A percentile compares a stretch with the other conserved stretches of the same genome.
Conservation (phyloP, 2,797 vertebrate species). For the Sebastes cheni region DNA sequence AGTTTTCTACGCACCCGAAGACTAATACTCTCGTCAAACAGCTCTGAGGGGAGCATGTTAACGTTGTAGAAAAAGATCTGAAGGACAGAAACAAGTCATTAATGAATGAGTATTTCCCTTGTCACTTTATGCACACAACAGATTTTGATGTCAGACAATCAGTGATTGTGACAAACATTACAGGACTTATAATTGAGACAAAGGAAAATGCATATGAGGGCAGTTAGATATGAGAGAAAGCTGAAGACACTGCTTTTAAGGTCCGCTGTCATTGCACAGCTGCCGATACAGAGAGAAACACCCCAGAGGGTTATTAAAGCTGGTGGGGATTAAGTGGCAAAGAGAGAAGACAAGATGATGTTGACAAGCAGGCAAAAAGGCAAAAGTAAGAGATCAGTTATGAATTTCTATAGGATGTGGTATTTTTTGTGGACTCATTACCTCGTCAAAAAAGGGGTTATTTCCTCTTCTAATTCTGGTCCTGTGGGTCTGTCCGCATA, state of each 20-base stretch:
- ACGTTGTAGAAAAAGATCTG: slow-evolving; percentile 98
- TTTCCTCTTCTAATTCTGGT: slow-evolving; percentile 94
- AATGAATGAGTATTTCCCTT: not conserved
- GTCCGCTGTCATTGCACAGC: not conserved
- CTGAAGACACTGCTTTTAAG: not conserved
- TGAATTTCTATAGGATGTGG: not conserved
- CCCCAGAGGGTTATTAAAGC: slow-evolving; percentile 33
- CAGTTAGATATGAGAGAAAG: slow-evolving; percentile 11
- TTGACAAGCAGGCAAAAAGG: slow-evolving; percentile 16
- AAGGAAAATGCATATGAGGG: slow-evolving; percentile 18
- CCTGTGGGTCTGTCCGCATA: slow-evolving; percentile 91
- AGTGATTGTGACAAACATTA: slow-evolving; percentile 10
- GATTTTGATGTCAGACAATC: not conserved
- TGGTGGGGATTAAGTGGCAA: slow-evolving; percentile 3
- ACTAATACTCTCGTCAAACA: slow-evolving; percentile 91
- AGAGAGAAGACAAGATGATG: not conserved
- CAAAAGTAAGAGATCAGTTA: not conserved
- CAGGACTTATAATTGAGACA: slow-evolving; percentile 42
- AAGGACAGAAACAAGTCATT: slow-evolving; percentile 38
- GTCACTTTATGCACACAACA: not conserved
- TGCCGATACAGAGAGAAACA: slow-evolving; percentile 30
- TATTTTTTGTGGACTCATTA: slow-evolving; percentile 47
- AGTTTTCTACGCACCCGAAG: slow-evolving; percentile 84
- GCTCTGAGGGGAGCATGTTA: slow-evolving; percentile 89
- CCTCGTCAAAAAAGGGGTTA: slow-evolving; percentile 95